Evolutionary conservation across 1,140 invertebrate genomes (phyloP), one percentile per base, ranked within the genome.

Genomic region (Drosophila simulans): DNA sequence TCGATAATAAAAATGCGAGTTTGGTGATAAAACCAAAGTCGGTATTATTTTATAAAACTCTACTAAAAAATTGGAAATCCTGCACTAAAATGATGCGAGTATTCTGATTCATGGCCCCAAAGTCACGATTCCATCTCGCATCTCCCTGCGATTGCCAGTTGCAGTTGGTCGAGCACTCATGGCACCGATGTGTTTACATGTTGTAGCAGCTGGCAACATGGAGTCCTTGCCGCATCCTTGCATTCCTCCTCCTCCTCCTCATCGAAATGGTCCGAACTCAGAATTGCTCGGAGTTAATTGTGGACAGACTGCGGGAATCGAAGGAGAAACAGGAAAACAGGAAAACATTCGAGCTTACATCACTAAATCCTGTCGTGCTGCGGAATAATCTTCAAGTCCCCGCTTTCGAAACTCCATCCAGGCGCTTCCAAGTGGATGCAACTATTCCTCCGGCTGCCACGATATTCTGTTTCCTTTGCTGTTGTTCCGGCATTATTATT

Each of bases 201-300:
- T 49, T 57, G 55, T 8, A 40, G 39, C 70, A 71, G 17, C 68
- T 51, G 49, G 35, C 48, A 35, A 22, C 39, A 15, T 17, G 4
- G 49, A 55, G 39, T 46, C 17, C 35, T 25, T 43, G 22, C 22
- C 58, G 22, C 39, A 37, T 35, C 37, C 63, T 17, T 63, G 40
- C 51, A 69, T 39, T 51, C 69, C 5, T 12, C 39, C 37, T 42
- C 27, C 15, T 34, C 49, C 35, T 53, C 15, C 31, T 31, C 27
- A 8, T 54, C 34, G n/a, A 34, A 54, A 63, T 45, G 54, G 58
- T 54, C 48, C 40, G 56, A 20, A 58, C 79, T 81, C 55, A 63
- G 75, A 74, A 56, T 85, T 66, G 83, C 82, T 45, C 49, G 51
- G 46, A 68, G 79, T 79, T 86, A 86, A 86, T 86, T 86, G 80